Percentiles rank a stretch among this genome's conserved stretches.
phyloP scores from a whole-genome alignment of 1,140 invertebrate species.

The Cydia pomonella region DNA sequence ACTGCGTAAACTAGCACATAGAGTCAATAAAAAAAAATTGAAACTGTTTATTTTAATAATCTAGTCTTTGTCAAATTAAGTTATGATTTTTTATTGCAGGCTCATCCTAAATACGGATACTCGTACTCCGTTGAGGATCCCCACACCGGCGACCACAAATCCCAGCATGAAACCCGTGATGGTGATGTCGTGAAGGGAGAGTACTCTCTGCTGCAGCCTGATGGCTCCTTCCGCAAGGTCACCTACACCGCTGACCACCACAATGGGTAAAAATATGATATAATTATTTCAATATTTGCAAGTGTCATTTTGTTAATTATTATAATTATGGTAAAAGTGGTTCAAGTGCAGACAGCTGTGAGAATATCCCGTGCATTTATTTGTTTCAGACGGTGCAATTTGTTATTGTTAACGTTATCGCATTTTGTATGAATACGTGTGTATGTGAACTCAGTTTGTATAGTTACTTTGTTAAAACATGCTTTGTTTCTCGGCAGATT shows the following conservation, averaged over 20 bases:
- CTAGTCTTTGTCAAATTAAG: not conserved
- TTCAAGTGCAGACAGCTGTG: constrained; percentile 2
- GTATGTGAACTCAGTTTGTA: not conserved
- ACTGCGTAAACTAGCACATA: not conserved
- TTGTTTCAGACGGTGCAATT: not conserved
- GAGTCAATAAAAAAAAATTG: no score
- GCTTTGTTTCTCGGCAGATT: constrained; percentile 61
- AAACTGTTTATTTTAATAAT: not conserved
- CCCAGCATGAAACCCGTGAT: constrained; percentile 77
- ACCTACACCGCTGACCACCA: constrained; percentile 74
- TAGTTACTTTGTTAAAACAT: constrained; percentile 14
- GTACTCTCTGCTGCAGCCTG: constrained; percentile 69
- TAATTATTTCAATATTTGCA: constrained; percentile 13
- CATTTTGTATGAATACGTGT: constrained; percentile 1
- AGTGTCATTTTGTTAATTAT: constrained; percentile 5
- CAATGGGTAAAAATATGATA: constrained; percentile 61
- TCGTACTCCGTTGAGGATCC: constrained; percentile 77
- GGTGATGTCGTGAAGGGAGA: constrained; percentile 79
- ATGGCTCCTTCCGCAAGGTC: constrained; percentile 72
- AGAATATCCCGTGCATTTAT: constrained; percentile 13
- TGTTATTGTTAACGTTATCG: constrained; percentile 14
- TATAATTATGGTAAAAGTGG: not conserved
- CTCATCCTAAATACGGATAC: constrained; percentile 77
- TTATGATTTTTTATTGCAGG: constrained; percentile 45
- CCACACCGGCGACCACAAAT: constrained; percentile 78